Evolutionary conservation across 1,140 invertebrate species (phyloP).

Genomic region (Drosophila guanche): DNA sequence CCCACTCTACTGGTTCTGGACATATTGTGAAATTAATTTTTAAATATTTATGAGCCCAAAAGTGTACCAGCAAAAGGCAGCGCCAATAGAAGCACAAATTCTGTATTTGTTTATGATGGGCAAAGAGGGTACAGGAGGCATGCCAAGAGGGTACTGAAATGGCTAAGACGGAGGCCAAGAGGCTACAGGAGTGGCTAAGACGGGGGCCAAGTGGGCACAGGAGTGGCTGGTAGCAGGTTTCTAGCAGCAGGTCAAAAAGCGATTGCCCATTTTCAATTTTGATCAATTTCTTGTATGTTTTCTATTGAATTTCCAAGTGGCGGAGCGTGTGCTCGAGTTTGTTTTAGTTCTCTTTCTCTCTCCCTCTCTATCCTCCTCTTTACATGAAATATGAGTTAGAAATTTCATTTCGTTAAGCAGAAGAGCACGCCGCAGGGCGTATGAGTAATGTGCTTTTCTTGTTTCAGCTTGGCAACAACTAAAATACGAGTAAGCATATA

Average conservation of each 20-base stretch:
- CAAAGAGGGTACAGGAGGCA: not conserved
- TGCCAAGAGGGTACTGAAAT: not conserved
- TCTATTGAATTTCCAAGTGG: constrained; percentile 67
- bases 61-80: constrained; percentile 25
- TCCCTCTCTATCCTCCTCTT: constrained; percentile 19
- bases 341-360: constrained; percentile 43
- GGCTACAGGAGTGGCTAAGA: not conserved
- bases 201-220: not conserved
- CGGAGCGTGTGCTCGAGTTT: constrained; percentile 34
- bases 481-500: not conserved
- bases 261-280: constrained; percentile 56
- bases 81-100: constrained; percentile 16
- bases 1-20: constrained; percentile 9
- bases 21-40: constrained; percentile 82
- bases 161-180: not conserved
- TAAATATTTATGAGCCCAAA: constrained; percentile 75
- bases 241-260: constrained; percentile 22
- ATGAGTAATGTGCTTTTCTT: constrained; percentile 72
- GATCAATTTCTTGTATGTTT: constrained; percentile 40
- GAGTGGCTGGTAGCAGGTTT: not conserved
- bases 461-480: constrained; percentile 35
- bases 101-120: constrained; percentile 63
- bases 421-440: constrained; percentile 60
- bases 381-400: constrained; percentile 64
- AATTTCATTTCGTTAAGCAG: constrained; percentile 53